Conservation (phyloP, 1,140 invertebrate genomes). For the Pogonognathellus flavescens region DNA sequence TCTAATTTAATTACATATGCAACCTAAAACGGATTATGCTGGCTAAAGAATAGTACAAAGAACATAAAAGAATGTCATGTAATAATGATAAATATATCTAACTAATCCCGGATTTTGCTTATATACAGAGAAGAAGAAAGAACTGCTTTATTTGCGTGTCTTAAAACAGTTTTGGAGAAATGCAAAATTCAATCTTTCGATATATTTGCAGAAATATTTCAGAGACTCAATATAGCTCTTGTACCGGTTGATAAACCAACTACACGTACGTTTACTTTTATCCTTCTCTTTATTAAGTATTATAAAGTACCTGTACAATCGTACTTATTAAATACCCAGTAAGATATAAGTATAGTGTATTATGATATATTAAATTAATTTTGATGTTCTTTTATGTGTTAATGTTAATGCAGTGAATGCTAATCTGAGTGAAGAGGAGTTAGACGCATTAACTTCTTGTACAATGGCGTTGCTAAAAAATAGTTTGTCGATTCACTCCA, state of each 20-base stretch:
- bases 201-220: constrained; percentile 32
- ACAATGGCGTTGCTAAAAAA: not conserved
- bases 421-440: constrained; percentile 1
- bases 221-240: constrained; percentile 29
- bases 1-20: too few species aligned
- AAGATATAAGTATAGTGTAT: too few species aligned
- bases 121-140: not conserved
- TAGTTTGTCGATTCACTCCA: not conserved
- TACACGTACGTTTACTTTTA: not conserved
- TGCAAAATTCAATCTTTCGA: not conserved
- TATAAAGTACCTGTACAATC: not conserved
- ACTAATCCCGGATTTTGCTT: too few species aligned
- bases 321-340: too few species aligned
- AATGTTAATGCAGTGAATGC: not conserved
- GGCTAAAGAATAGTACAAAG: not conserved
- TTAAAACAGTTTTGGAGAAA: constrained; percentile 11
- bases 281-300: not conserved
- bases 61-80: too few species aligned
- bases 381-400: not conserved
- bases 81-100: too few species aligned
- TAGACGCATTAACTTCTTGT: not conserved
- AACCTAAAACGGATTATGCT: too few species aligned
- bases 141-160: not conserved
- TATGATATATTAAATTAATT: too few species aligned
- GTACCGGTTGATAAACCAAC: constrained; percentile 7